Evolutionary conservation across 2,113 vertebrate species (phyloP).

Genomic region (Spea bombifrons): DNA sequence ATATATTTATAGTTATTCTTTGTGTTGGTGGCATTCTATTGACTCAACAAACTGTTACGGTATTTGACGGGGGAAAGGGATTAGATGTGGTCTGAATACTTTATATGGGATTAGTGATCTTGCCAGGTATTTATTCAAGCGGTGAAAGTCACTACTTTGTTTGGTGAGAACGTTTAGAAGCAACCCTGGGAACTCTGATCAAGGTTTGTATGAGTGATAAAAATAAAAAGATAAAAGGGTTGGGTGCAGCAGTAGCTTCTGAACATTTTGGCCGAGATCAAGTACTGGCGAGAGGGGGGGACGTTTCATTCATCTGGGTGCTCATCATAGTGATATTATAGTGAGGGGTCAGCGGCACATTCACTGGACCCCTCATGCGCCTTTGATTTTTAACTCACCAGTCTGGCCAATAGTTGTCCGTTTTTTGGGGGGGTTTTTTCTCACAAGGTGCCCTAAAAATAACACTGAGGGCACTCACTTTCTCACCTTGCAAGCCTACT

Average conservation of each 20-base stretch:
- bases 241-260: background rate
- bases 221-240: background rate
- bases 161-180: slow-evolving; percentile 33
- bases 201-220: background rate
- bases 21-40: slow-evolving; percentile 12
- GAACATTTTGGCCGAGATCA: too few relatives aligned
- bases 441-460: too few relatives aligned
- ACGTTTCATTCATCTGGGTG: too few relatives aligned
- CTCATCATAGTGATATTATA: too few relatives aligned
- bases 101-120: slow-evolving; percentile 17
- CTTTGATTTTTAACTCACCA: too few relatives aligned
- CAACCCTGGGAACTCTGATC: slow-evolving; percentile 27
- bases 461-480: too few relatives aligned
- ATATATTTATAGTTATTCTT: slow-evolving; percentile 12
- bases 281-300: too few relatives aligned
- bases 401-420: too few relatives aligned
- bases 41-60: background rate
- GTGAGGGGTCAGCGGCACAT: too few relatives aligned
- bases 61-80: slow-evolving; percentile 16
- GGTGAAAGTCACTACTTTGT: slow-evolving; percentile 27
- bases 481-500: too few relatives aligned
- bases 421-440: too few relatives aligned
- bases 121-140: slow-evolving; percentile 32
- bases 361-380: too few relatives aligned
- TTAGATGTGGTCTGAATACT: slow-evolving; percentile 34